A percentile compares a stretch with the other conserved stretches of the same genome.
Evolutionary conservation across 2,113 vertebrate species (phyloP).

Genomic region (Cyanistes caeruleus): DNA sequence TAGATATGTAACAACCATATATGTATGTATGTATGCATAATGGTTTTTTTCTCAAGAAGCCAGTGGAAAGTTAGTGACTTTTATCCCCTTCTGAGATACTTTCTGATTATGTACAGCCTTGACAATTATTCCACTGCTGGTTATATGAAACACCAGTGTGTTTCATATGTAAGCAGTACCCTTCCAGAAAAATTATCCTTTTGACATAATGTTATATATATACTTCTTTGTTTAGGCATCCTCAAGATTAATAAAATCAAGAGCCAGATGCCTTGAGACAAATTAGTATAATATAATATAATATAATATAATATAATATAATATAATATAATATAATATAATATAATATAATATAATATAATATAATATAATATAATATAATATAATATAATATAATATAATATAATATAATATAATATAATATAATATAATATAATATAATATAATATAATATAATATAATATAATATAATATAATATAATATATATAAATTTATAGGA

Average conservation of each 20-base stretch:
- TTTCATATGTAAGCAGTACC: neutral
- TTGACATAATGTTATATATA: neutral
- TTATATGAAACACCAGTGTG: neutral
- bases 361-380: too few relatives aligned
- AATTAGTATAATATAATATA: too few relatives aligned
- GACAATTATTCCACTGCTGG: neutral
- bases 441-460: too few relatives aligned
- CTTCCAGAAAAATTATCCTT: conserved; percentile 29
- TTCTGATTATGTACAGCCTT: neutral
- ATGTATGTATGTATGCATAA: neutral
- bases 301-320: too few relatives aligned
- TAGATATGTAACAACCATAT: neutral
- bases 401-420: too few relatives aligned
- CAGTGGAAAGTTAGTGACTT: neutral
- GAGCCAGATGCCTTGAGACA: conserved; percentile 21
- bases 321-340: too few relatives aligned
- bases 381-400: too few relatives aligned
- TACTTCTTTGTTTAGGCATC: neutral
- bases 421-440: too few relatives aligned
- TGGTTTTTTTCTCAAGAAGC: neutral
- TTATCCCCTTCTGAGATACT: neutral
- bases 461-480: too few relatives aligned
- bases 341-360: too few relatives aligned
- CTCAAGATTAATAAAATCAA: conserved; percentile 53
- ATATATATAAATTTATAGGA: too few relatives aligned